These are phyloP conservation scores for Nothocercus nigrocapillus DNA, from an alignment of 2,113 vertebrate species.

Conservation along the genomic window DNA sequence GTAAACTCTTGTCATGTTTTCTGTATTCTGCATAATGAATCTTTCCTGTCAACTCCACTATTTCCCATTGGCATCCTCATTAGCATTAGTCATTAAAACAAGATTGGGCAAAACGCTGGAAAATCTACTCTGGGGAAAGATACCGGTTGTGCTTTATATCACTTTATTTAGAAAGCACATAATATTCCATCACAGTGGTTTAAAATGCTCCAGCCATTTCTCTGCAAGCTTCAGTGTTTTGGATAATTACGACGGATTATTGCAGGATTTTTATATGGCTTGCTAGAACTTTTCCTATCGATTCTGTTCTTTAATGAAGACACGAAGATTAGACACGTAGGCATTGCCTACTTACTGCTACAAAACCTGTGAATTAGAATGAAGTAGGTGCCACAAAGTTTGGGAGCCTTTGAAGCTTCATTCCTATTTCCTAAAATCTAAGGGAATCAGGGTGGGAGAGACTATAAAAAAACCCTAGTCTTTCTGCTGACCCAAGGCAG, in stretches of 20 bases:
- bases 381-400: not conserved
- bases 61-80: conserved; percentile 22
- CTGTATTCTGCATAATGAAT: not conserved
- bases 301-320: not conserved
- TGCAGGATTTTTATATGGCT: not conserved
- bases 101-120: not conserved
- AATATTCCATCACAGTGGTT: not conserved
- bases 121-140: not conserved
- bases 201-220: not conserved
- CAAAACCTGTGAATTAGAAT: not conserved
- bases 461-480: not conserved
- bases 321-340: not conserved
- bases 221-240: conserved; percentile 1
- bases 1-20: not conserved
- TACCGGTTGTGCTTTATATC: not conserved
- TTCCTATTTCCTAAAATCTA: not conserved
- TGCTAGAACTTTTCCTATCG: not conserved
- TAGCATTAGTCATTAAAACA: conserved; percentile 27
- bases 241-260: not conserved
- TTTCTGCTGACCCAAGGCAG: not conserved
- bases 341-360: not conserved
- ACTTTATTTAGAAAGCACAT: not conserved
- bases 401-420: not conserved
- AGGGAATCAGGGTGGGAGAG: not conserved
- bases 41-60: not conserved